Evolutionary conservation across 1,140 invertebrate genomes (phyloP).

Genomic region (Drosophila pandora): DNA sequence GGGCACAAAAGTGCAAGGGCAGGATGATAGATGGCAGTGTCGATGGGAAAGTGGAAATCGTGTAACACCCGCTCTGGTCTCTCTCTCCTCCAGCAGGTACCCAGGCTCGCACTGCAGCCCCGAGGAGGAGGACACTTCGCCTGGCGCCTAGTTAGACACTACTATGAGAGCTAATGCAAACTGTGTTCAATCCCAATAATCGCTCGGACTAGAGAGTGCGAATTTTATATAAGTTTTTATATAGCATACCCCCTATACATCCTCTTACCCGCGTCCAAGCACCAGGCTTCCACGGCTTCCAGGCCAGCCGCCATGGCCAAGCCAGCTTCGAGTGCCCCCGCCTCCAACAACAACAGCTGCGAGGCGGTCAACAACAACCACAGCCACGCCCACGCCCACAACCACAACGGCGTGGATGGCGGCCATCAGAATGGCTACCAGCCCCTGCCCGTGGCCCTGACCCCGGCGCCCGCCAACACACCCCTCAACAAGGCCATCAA

Average conservation of each 20-base stretch:
- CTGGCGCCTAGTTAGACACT: slow-evolving; percentile 33
- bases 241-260: not conserved
- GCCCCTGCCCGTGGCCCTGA: slow-evolving; percentile 20
- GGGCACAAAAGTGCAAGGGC: too few species aligned
- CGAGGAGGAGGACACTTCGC: slow-evolving; percentile 9
- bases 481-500: slow-evolving; percentile 75
- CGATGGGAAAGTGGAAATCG: not conserved
- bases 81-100: not conserved
- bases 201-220: slow-evolving; percentile 39
- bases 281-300: not conserved
- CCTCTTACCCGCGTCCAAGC: not conserved
- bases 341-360: slow-evolving; percentile 39
- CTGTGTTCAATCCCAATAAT: slow-evolving; percentile 45
- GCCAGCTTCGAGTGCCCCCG: slow-evolving; percentile 13
- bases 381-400: slow-evolving; percentile 4
- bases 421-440: slow-evolving; percentile 57
- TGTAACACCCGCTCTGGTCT: not conserved
- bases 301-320: slow-evolving; percentile 32
- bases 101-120: slow-evolving; percentile 5
- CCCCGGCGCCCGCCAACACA: slow-evolving; percentile 68
- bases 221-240: slow-evolving; percentile 43
- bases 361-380: slow-evolving; percentile 49
- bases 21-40: not conserved
- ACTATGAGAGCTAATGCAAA: slow-evolving; percentile 32
- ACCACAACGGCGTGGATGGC: slow-evolving; percentile 4